phyloP scores from a whole-genome alignment of 2,797 vertebrate genomes.

The Channallabes apus region DNA sequence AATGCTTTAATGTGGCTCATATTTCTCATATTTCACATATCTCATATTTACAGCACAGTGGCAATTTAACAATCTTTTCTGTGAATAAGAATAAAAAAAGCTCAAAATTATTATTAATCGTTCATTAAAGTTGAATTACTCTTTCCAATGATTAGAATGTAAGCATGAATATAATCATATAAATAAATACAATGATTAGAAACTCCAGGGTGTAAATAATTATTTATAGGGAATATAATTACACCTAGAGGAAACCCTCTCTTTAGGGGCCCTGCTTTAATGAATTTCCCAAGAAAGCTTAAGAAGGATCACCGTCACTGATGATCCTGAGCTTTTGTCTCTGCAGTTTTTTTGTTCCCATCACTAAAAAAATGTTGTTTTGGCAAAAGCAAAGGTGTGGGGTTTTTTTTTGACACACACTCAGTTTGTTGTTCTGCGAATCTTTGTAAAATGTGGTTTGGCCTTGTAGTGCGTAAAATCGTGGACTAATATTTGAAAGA shows the following conservation, averaged over 20 bases:
- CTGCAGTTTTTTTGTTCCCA: not conserved
- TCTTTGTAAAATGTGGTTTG: not conserved
- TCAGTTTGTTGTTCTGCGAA: not conserved
- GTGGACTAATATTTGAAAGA: conserved; percentile 14
- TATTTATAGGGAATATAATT: not conserved
- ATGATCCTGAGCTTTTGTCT: not conserved
- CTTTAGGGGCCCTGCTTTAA: not conserved
- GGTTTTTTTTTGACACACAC: not conserved
- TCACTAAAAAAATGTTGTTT: not conserved
- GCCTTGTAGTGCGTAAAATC: conserved; percentile 29
- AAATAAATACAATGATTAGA: conserved; percentile 16
- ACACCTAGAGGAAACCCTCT: not conserved
- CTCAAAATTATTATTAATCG: not conserved
- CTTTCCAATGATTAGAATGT: not conserved
- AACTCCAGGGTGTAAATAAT: not conserved
- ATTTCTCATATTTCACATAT: too few relatives aligned
- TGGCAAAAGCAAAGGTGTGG: not conserved
- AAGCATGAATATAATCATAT: conserved; percentile 1
- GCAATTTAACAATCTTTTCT: not conserved
- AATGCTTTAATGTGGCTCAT: too few relatives aligned
- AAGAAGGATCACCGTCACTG: not conserved
- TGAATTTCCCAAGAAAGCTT: not conserved
- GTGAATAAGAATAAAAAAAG: not conserved
- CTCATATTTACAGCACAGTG: not conserved
- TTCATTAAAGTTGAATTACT: conserved; percentile 11